phyloP scores from a whole-genome alignment of 1,140 invertebrate genomes.

The Trachelipus rathkii region DNA sequence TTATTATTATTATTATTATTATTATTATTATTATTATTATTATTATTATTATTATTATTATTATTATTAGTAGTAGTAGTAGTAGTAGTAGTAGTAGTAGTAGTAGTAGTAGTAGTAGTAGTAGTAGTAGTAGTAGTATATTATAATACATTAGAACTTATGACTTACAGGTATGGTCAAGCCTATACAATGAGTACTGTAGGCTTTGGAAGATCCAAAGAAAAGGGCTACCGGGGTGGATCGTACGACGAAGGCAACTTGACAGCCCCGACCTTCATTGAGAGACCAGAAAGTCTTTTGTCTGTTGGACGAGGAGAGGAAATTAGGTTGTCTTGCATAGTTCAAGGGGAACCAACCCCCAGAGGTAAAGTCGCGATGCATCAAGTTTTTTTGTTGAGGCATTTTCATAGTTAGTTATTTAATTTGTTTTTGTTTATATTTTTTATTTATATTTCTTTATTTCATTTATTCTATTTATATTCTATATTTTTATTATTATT shows the following conservation, averaged over 20 bases:
- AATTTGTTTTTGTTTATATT: too few relatives aligned
- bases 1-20: too few relatives aligned
- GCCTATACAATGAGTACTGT: slow-evolving; percentile 49
- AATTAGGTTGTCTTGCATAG: slow-evolving; percentile 70
- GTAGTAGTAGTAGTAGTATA: too few relatives aligned
- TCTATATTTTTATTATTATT: too few relatives aligned
- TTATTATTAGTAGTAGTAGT: too few relatives aligned
- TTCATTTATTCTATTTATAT: too few relatives aligned
- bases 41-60: too few relatives aligned
- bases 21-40: too few relatives aligned
- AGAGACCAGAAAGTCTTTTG: slow-evolving; percentile 69
- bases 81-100: too few relatives aligned
- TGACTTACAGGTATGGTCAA: slow-evolving; percentile 57
- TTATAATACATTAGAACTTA: not conserved
- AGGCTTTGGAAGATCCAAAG: slow-evolving; percentile 50
- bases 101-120: too few relatives aligned
- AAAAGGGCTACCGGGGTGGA: not conserved
- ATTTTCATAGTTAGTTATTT: too few relatives aligned
- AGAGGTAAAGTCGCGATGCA: slow-evolving; percentile 64
- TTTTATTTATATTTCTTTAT: too few relatives aligned
- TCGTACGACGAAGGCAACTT: slow-evolving; percentile 21
- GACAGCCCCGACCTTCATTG: slow-evolving; percentile 65
- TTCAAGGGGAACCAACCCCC: slow-evolving; percentile 73
- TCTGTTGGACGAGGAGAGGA: slow-evolving; percentile 71
- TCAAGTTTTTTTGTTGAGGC: slow-evolving; percentile 56